phyloP scores from a whole-genome alignment of 2,888 invertebrate species.

The Hecatera dysodea region DNA sequence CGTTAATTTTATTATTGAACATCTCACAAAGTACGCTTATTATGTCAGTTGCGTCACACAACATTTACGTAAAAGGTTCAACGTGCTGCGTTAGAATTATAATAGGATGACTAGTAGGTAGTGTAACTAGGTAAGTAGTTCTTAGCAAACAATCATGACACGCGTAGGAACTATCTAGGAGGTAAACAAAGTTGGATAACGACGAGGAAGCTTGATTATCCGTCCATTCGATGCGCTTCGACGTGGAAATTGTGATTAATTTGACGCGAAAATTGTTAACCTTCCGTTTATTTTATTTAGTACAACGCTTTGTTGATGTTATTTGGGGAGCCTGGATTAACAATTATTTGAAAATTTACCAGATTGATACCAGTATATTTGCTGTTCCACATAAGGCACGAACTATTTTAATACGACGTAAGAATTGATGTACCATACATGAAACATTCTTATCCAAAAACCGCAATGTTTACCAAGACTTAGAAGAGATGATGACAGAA shows the following conservation, averaged over 20 bases:
- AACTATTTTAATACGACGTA: conserved; percentile 6
- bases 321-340: conserved; percentile 19
- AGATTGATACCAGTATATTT: conserved; percentile 19
- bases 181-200: conserved; percentile 62
- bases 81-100: conserved; percentile 69
- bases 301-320: conserved; percentile 22
- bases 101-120: conserved; percentile 68
- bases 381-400: conserved; percentile 24
- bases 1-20: conserved; percentile 45
- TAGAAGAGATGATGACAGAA: conserved; percentile 54
- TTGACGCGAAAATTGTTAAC: conserved; percentile 44
- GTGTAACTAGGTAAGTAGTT: conserved; percentile 64
- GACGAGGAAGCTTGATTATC: conserved; percentile 40
- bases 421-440: conserved; percentile 14
- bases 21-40: conserved; percentile 26
- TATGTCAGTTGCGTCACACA: conserved; percentile 53
- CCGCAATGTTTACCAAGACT: conserved; percentile 25
- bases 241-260: conserved; percentile 54
- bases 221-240: conserved; percentile 34
- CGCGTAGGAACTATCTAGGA: conserved; percentile 40
- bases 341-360: conserved; percentile 46
- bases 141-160: conserved; percentile 62
- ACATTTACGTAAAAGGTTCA: conserved; percentile 69
- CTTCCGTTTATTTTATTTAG: conserved; percentile 22
- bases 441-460: conserved; percentile 22